Evolutionary conservation across 64 coral and sea anemone species (phyloP).

Genomic region (Dendronephthya gigantea): DNA sequence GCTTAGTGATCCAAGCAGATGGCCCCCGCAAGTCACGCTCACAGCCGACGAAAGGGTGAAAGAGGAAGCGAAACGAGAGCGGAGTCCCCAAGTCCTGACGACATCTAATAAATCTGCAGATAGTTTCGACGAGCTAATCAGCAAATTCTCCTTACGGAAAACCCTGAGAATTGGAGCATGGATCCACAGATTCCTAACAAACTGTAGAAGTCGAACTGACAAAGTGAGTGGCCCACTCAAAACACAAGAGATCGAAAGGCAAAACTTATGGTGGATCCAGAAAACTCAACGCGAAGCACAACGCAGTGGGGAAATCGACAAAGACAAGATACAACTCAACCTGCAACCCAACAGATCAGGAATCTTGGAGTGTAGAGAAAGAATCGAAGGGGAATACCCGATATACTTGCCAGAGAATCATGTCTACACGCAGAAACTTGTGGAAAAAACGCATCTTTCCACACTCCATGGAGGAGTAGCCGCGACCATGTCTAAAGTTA

Average conservation of each 20-base stretch:
- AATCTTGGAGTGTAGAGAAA: not conserved
- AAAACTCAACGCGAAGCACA: not conserved
- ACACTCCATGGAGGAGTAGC: constrained; percentile 20
- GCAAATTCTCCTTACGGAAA: too few species aligned
- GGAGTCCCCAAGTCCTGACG: too few species aligned
- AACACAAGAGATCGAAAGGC: constrained; percentile 15
- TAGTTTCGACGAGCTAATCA: too few species aligned
- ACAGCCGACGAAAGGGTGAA: too few species aligned
- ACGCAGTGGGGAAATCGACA: not conserved
- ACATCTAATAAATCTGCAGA: too few species aligned
- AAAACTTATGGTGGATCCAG: not conserved
- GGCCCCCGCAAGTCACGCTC: too few species aligned
- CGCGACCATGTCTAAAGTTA: constrained; percentile 2
- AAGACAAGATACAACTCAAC: not conserved
- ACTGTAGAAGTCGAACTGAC: too few species aligned
- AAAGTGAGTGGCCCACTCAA: too few species aligned
- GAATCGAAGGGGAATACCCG: constrained; percentile 12
- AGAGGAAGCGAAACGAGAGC: too few species aligned
- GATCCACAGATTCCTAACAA: too few species aligned
- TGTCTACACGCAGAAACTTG: not conserved
- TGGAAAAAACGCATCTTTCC: not conserved
- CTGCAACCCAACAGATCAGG: not conserved
- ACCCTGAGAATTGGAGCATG: too few species aligned
- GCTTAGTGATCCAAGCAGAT: too few species aligned
- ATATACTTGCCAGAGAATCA: not conserved